Base-by-base conservation (phyloP, 2,888 invertebrate genomes). In the Tillus elongatus region DNA sequence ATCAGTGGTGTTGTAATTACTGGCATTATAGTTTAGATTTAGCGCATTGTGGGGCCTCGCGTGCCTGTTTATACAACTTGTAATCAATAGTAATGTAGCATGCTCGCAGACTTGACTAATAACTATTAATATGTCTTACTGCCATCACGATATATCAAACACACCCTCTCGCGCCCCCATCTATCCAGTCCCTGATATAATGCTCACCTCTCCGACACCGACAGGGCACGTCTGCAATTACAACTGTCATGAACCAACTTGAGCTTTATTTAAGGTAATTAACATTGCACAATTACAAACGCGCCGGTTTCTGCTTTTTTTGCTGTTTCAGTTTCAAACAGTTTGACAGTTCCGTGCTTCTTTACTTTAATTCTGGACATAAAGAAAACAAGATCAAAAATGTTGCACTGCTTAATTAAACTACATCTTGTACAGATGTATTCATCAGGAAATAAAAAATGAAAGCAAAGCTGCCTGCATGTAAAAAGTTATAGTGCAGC, bases 91-190 rank as follows among this genome's bases (percentile, higher is more conserved):
- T 56, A 58, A 58, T 56, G 57, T 57, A 57, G 56, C 58, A 57
- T 57, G 60, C 60, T 58, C 52, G 53, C 54, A 57, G 57, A 57
- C 60, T 60, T 60, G 57, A 61, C 61, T 62, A 61, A 63, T 63
- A 62, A 61, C 61, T 63, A 63, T 62, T 62, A 63, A 63, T 62
- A 62, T 55, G 61, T 63, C 61, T 62, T 61, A 52, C 59, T 58
- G 57, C 60, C 58, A 60, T 61, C 61, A 60, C 57, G 59, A 58
- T 60, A 60, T 56, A 60, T 58, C 59, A 60, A 60, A 56, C 58
- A 53, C 57, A 53, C 56, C 57, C 57, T 43, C 47, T 39, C 45
- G 33, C 44, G 42, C 40, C 41, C 35, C 42, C 40, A 36, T 39
- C 41, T 41, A 46, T 40, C 44, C 43, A 44, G 42, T 44, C 44